A percentile compares a stretch with the other conserved stretches of the same genome.
Evolutionary conservation across 2,888 invertebrate genomes (phyloP).

Genomic region (Linyphia triangularis): DNA sequence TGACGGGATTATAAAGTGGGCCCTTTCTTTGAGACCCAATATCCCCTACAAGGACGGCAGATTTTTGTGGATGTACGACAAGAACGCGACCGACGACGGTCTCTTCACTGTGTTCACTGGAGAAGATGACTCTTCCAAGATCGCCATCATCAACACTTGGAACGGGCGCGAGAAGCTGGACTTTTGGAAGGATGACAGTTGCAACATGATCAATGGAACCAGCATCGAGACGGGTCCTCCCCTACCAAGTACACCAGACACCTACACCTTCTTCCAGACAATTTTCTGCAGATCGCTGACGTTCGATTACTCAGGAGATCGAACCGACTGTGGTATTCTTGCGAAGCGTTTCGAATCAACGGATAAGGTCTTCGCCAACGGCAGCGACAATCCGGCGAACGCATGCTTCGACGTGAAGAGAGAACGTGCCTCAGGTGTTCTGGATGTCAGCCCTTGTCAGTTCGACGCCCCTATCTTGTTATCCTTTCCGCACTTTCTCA

Average conservation of each 20-base stretch:
- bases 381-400: conserved; percentile 36
- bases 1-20: conserved; percentile 30
- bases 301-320: conserved; percentile 26
- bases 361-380: conserved; percentile 55
- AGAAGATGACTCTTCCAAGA: conserved; percentile 21
- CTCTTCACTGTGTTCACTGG: conserved; percentile 73
- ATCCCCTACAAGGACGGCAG: conserved; percentile 56
- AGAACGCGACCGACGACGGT: conserved; percentile 74
- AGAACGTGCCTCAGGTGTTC: conserved; percentile 52
- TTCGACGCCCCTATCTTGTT: conserved; percentile 72
- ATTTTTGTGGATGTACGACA: conserved; percentile 69
- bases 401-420: conserved; percentile 50
- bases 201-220: conserved; percentile 61
- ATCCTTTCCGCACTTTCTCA: conserved; percentile 66
- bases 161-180: conserved; percentile 54
- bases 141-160: conserved; percentile 67
- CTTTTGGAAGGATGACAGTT: conserved; percentile 40
- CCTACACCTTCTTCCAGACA: conserved; percentile 53
- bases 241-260: neutral
- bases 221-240: conserved; percentile 51
- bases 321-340: conserved; percentile 21
- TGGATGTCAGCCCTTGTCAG: conserved; percentile 73
- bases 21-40: neutral
- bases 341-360: conserved; percentile 59
- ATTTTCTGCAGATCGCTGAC: conserved; percentile 55